Evolutionary conservation across 2,888 invertebrate genomes (phyloP), one percentile per base, ranked within the genome.

Genomic region (Brachyptera putata): DNA sequence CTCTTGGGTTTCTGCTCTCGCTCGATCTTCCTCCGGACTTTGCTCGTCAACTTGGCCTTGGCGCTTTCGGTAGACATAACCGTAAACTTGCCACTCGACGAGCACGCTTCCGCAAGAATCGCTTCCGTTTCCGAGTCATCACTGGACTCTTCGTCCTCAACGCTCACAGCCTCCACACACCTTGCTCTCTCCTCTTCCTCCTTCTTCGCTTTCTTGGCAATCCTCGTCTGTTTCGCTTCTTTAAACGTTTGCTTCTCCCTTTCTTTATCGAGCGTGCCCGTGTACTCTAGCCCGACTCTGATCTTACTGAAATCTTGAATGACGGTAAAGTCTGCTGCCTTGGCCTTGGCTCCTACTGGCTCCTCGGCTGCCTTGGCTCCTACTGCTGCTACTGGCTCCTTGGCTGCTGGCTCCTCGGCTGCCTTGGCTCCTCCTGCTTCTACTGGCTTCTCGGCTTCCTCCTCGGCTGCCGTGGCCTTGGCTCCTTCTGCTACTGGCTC

Each of bases 291-390:
- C 11, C 84, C 84, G 24, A 91, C 88, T 70, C 84, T 82, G 66
- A 91, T 91, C 75, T 90, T 89, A 2, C 84, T 82, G 75, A 89
- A 90, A 74, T 91, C 89, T 79, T 91, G 91, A n/a, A 86, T 46
- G 3, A 46, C 46, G 22, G n/a, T 21, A 11, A 46, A 46, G 22
- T 21, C 46, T n/a, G n/a, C n/a, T 1, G 24, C 22, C 24, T 46
- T 46, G 24, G 46, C 24, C n/a, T 21, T 14, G 2, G 18, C 21
- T n/a, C n/a, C 16, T 21, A 7, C 41, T 41, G 16, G 5, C 41
- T 41, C 41, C 4, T 41, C 41, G 7, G 16, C n/a, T 3, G 1
- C 14, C 21, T n/a, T 43, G 11, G 2, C 43, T 18, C 9, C 43
- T 9, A 11, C 18, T 5, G 4, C 43, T 3, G 1, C 43, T n/a